phyloP scores from a whole-genome alignment of 2,888 invertebrate genomes.

The Glaucopsyche alexis region DNA sequence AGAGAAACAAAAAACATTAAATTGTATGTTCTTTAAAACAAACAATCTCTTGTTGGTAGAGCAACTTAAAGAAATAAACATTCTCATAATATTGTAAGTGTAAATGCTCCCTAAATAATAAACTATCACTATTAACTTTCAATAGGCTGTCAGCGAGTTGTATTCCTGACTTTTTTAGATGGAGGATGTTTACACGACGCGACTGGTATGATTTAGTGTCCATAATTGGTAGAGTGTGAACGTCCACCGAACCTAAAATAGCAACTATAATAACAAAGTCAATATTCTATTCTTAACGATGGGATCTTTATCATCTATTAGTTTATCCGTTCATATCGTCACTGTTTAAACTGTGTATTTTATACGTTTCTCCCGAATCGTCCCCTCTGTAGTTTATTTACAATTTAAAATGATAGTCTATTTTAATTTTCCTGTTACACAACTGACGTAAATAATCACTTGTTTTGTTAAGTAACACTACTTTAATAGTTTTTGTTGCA shows the following conservation, averaged over 20 bases:
- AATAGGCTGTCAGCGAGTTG: conserved; percentile 69
- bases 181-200: conserved; percentile 75
- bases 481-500: background rate
- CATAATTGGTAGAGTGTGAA: conserved; percentile 76
- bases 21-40: background rate
- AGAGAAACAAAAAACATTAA: background rate
- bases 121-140: conserved; percentile 72
- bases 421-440: background rate
- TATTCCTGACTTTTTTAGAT: conserved; percentile 62
- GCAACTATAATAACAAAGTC: conserved; percentile 74
- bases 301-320: conserved; percentile 17
- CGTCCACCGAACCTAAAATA: conserved; percentile 69
- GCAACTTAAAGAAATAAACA: conserved; percentile 67
- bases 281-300: conserved; percentile 52
- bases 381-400: background rate
- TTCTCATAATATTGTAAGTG: conserved; percentile 63
- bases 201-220: conserved; percentile 74
- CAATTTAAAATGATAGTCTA: background rate
- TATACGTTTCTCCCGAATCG: background rate
- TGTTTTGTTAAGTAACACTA: background rate
- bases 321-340: conserved; percentile 16
- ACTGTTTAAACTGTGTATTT: conserved; percentile 3
- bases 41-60: background rate
- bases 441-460: background rate
- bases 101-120: conserved; percentile 53